phyloP scores from a whole-genome alignment of 2,888 invertebrate species.

The Parnassius glacialis region DNA sequence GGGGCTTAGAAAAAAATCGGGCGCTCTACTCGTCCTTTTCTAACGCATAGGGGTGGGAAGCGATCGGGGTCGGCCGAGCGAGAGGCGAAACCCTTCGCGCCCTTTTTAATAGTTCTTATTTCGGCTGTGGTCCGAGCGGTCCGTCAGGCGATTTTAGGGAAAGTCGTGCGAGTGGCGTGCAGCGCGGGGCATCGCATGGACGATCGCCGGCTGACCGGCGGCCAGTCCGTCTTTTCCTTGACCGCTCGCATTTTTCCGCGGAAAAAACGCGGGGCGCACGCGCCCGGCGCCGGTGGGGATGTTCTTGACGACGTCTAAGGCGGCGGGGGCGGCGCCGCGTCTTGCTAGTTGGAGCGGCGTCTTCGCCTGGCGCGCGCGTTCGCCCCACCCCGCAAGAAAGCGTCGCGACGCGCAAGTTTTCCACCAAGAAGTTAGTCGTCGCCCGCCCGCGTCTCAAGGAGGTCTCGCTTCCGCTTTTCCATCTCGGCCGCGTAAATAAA shows the following conservation, averaged over 20 bases:
- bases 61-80: constrained; percentile 67
- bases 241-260: constrained; percentile 80
- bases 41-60: constrained; percentile 62
- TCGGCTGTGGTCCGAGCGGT: constrained; percentile 69
- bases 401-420: constrained; percentile 80
- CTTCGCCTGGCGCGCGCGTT: constrained; percentile 78
- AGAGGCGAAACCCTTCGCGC: constrained; percentile 71
- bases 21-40: constrained; percentile 68
- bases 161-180: constrained; percentile 32
- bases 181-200: constrained; percentile 43
- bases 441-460: constrained; percentile 79
- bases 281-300: constrained; percentile 76
- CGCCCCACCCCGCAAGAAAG: constrained; percentile 79
- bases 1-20: constrained; percentile 77
- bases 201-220: constrained; percentile 49
- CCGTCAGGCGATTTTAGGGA: constrained; percentile 53
- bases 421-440: constrained; percentile 82
- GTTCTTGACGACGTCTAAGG: constrained; percentile 79
- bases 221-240: constrained; percentile 74
- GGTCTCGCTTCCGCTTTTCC: constrained; percentile 74
- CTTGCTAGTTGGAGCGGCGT: constrained; percentile 80
- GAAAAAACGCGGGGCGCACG: constrained; percentile 79
- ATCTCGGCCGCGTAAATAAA: constrained; percentile 40
- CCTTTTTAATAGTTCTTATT: constrained; percentile 77
- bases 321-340: constrained; percentile 79